A percentile compares a stretch with the other conserved stretches of the same genome.
Evolutionary conservation across 2,888 invertebrate genomes (phyloP).

Genomic region (Monoplex corrugatus): DNA sequence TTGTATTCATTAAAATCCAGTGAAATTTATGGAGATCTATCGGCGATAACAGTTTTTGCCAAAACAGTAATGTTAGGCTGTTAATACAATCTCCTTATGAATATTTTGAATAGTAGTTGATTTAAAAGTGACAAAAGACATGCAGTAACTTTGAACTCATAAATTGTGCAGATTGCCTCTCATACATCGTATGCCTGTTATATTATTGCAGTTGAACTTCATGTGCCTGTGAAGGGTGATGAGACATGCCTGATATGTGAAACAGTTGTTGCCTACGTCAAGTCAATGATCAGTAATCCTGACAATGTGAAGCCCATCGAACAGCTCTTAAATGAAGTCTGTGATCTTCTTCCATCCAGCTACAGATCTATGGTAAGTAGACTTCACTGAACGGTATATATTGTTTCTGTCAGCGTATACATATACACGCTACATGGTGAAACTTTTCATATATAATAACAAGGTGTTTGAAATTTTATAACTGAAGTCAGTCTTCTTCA

Average conservation of each 20-base stretch:
- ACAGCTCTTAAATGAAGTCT: background rate
- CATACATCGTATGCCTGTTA: no score
- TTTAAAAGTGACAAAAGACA: no score
- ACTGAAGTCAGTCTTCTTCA: background rate
- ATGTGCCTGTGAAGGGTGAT: background rate
- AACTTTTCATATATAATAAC: background rate
- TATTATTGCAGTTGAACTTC: background rate
- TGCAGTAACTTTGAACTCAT: no score
- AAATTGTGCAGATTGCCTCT: no score
- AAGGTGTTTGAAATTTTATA: background rate
- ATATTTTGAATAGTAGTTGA: no score
- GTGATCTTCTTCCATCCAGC: constrained; percentile 10
- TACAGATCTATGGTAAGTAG: constrained; percentile 14
- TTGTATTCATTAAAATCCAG: no score
- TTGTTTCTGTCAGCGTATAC: background rate
- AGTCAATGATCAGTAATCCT: background rate
- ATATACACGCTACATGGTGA: background rate
- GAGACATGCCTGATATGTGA: constrained; percentile 10
- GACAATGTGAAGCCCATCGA: background rate
- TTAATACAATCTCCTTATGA: no score
- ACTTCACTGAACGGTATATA: no score
- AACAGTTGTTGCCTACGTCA: background rate
- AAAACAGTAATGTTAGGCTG: no score
- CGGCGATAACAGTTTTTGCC: no score
- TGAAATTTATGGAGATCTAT: no score